A percentile compares a stretch with the other conserved stretches of the same genome.
These are phyloP conservation scores for Macquaria australasica DNA, from an alignment of 2,113 vertebrate species.

Conservation along the genomic window DNA sequence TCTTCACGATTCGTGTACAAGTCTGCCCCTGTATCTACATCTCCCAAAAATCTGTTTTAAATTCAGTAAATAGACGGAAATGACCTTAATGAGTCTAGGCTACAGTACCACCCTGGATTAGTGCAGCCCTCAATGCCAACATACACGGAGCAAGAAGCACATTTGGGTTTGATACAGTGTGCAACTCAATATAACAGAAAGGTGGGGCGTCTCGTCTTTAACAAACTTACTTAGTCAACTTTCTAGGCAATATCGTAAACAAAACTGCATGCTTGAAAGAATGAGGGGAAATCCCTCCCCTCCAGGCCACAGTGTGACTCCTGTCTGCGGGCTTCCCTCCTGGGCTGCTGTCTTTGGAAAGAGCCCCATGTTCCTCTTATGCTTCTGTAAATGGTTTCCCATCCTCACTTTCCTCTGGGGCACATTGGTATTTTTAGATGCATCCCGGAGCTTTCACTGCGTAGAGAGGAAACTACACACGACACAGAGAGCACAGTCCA, in stretches of 20 bases:
- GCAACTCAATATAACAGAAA: background rate
- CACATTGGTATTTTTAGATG: slow-evolving; percentile 71
- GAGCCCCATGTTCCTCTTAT: slow-evolving; percentile 25
- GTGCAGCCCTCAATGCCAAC: background rate
- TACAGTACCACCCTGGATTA: slow-evolving; percentile 33
- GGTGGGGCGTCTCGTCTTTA: background rate
- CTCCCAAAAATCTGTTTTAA: slow-evolving; percentile 44
- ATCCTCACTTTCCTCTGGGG: slow-evolving; percentile 59
- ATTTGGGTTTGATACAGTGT: slow-evolving; percentile 4
- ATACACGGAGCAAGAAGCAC: background rate
- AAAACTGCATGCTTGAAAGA: slow-evolving; percentile 2
- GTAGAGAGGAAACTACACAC: slow-evolving; percentile 48
- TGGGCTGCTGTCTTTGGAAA: slow-evolving; percentile 24
- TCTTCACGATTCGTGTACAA: slow-evolving; percentile 39
- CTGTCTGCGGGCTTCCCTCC: slow-evolving; percentile 13
- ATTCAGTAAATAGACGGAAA: slow-evolving; percentile 58
- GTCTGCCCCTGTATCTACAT: slow-evolving; percentile 34
- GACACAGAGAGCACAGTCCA: slow-evolving; percentile 21
- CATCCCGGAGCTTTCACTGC: slow-evolving; percentile 42
- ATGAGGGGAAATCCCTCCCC: slow-evolving; percentile 15
- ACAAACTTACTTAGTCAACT: background rate
- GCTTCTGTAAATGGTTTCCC: slow-evolving; percentile 60
- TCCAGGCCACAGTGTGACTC: slow-evolving; percentile 17
- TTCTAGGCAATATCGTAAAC: background rate
- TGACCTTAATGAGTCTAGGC: slow-evolving; percentile 35